Base-by-base conservation (phyloP, 2,797 vertebrate genomes). In the Poecilia gillii region DNA sequence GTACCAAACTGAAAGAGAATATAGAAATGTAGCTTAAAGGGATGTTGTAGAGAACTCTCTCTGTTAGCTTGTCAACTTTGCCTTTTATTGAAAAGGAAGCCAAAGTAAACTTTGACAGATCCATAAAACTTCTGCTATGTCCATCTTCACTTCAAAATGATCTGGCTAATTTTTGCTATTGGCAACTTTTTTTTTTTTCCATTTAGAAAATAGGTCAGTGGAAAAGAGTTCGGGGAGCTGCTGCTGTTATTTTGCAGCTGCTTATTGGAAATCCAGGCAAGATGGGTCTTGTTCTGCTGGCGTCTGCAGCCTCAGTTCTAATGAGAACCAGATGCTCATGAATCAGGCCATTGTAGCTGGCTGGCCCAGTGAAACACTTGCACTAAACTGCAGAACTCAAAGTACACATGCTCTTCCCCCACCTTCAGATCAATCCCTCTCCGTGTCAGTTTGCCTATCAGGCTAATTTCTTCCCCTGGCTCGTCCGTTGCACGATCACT, bases 241-340 rank as follows among this genome's bases (percentile, higher is more conserved):
- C 91, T 89, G 88, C 87, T 81, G 89, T 93, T 95, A 92, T 95
- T 95, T 92, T 85, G 91, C 92, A 94, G 92, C 91, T 95, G 94
- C 91, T 82, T 91, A 91, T 93, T 95, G 90, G 84, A 94, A 78
- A 94, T 92, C 88, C 85, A 81, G 89, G 89, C 91, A 93, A 93
- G 91, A 93, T 90, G 83, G 90, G 90, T 94, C 84, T 91, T 91
- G 94, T 90, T 89, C 87, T 90, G 87, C 92, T 95, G 94, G 91
- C 94, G 90, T 95, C 92, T 85, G 90, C 92, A 87, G 85, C 86
- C 91, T 89, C 73, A 89, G 88, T 70, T 76, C 81, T 94, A 89
- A 97, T 92, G 90, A 95, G 91, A 96, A 97, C 93, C 96, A 96
- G 95, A 96, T 97, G 96, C 93, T 95, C 94, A 89, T 96, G 95